Evolutionary conservation across 2,797 vertebrate species (phyloP), one percentile per base, ranked within the genome.

Genomic region (Gymnopithys bicolor): DNA sequence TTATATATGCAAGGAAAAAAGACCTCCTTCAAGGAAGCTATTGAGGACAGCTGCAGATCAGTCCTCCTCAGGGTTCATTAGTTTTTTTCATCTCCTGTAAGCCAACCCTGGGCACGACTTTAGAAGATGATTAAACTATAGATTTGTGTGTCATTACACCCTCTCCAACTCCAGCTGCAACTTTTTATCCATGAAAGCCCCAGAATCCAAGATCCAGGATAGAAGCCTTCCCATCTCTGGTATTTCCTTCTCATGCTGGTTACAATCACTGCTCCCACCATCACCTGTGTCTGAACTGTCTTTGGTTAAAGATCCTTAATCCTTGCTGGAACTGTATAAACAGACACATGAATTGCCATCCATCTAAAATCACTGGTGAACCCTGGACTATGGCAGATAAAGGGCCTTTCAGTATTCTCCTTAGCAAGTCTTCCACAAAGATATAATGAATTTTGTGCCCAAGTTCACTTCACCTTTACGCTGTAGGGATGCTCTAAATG

Each of bases 1-100:
- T 91, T 81, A 76, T 9, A 33, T 6, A 22, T n/a, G 59, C 59
- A 91, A 32, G 56, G 55, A 93, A 81, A 75, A 84, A 94, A 90
- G 55, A 89, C 45, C n/a, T 90, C 69, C 86, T 93, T 94, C 77
- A 87, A 76, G 84, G 79, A 95, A 53, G 67, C 28, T 87, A 13
- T 71, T 78, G 73, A 92, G 73, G 67, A 81, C 83, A 84, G 89
- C 89, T 95, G 94, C 79, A 81, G 41, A 86, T 59, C 76, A 79
- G 62, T 39, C 77, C 52, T 96, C 55, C 93, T 87, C 49, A 28
- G 84, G 58, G 41, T 79, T 94, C 94, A 89, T 95, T 86, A 84
- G 85, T 25, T 95, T 94, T 94, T 92, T 94, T 96, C 73, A 94
- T 96, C 89, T 94, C 78, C 85, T 27, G 67, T 84, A 88, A 95